Evolutionary conservation across 2,888 invertebrate species (phyloP).

Genomic region (Coenonympha glycerion): DNA sequence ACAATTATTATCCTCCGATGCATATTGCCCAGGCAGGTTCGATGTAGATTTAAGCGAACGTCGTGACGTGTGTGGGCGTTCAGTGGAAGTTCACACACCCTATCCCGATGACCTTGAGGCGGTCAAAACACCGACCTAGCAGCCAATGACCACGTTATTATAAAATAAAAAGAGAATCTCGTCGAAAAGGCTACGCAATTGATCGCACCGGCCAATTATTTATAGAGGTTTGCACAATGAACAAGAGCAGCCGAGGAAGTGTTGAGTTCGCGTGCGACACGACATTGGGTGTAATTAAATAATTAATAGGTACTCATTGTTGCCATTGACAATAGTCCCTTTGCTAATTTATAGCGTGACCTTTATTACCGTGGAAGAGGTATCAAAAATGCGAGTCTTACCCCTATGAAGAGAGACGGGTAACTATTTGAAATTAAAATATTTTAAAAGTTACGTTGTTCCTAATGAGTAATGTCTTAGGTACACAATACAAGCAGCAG

Average conservation of each 20-base stretch:
- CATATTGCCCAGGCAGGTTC: constrained; percentile 13
- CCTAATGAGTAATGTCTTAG: neutral
- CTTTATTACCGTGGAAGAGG: constrained; percentile 1
- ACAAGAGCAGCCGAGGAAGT: constrained; percentile 63
- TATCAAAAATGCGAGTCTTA: neutral
- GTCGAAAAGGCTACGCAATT: constrained; percentile 52
- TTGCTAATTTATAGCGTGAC: constrained; percentile 6
- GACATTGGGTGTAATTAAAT: constrained; percentile 45
- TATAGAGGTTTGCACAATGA: constrained; percentile 61
- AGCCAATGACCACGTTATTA: constrained; percentile 61
- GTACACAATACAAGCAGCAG: neutral
- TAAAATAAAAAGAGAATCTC: constrained; percentile 40
- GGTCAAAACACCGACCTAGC: constrained; percentile 56
- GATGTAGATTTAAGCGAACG: constrained; percentile 15
- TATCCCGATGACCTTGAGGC: constrained; percentile 64
- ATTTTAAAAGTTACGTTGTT: constrained; percentile 4
- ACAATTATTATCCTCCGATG: constrained; percentile 22
- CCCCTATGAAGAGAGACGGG: neutral
- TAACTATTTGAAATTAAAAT: neutral
- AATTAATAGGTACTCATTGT: constrained; percentile 26
- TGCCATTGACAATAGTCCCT: constrained; percentile 15
- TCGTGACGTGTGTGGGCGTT: constrained; percentile 34
- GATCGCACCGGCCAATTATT: constrained; percentile 60
- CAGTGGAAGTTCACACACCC: constrained; percentile 58
- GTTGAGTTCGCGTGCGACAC: constrained; percentile 59